A percentile compares a stretch with the other conserved stretches of the same genome.
phyloP scores from a whole-genome alignment of 2,888 invertebrate genomes.

The Nymphalis c-album region DNA sequence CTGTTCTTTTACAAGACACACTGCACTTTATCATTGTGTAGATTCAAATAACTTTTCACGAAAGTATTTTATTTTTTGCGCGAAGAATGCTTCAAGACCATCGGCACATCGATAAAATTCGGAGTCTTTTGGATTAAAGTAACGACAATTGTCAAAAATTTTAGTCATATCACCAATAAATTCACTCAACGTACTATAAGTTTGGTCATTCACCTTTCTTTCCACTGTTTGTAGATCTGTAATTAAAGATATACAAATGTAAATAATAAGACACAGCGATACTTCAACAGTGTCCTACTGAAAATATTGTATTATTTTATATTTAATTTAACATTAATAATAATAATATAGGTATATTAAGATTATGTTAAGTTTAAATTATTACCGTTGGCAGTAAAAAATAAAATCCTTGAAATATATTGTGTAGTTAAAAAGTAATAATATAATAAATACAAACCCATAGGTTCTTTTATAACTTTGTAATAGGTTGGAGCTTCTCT shows the following conservation, averaged over 20 bases:
- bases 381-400: no score
- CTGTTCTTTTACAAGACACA: slow-evolving; percentile 46
- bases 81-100: slow-evolving; percentile 96
- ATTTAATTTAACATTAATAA: no score
- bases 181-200: slow-evolving; percentile 93
- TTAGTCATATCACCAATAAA: slow-evolving; percentile 99
- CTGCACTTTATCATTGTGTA: slow-evolving; percentile 73
- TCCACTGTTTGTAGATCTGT: slow-evolving; percentile 97
- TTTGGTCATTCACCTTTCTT: slow-evolving; percentile 89
- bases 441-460: slow-evolving; percentile 85
- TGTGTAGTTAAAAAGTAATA: slow-evolving; percentile 1
- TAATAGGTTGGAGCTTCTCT: slow-evolving; percentile 98
- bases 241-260: slow-evolving; percentile 36
- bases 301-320: no score
- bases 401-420: no score
- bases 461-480: slow-evolving; percentile 96
- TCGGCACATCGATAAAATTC: slow-evolving; percentile 98
- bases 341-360: no score
- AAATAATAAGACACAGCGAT: neutral
- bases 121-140: slow-evolving; percentile 97
- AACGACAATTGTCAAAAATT: slow-evolving; percentile 99
- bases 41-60: slow-evolving; percentile 90
- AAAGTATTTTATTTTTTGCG: slow-evolving; percentile 94
- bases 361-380: no score
- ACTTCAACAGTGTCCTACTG: no score